These are phyloP conservation scores for Mionectes macconnelli DNA, from an alignment of 2,113 vertebrate species.

Conservation along the genomic window DNA sequence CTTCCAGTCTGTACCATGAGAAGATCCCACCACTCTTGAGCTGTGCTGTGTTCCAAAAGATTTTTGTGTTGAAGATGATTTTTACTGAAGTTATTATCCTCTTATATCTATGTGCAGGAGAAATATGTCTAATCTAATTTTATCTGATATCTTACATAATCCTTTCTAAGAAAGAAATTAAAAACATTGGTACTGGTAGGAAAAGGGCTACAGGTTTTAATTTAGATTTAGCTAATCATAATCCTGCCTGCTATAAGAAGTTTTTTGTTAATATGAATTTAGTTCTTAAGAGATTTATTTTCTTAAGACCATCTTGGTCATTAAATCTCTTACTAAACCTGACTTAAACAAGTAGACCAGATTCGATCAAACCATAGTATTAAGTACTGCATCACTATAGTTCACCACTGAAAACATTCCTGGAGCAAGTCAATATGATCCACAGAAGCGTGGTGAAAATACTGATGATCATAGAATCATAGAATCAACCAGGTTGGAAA, in stretches of 20 bases:
- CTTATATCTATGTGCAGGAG: background rate
- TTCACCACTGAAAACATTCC: background rate
- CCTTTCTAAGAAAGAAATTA: slow-evolving; percentile 59
- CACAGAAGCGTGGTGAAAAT: background rate
- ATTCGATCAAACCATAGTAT: background rate
- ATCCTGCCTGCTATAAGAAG: slow-evolving; percentile 3
- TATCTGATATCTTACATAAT: slow-evolving; percentile 49
- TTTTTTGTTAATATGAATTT: background rate
- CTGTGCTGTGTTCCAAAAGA: background rate
- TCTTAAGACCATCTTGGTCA: background rate
- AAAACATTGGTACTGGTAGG: background rate
- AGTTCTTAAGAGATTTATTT: background rate
- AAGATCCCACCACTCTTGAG: rapidly evolving
- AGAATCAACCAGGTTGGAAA: no score
- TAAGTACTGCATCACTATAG: background rate
- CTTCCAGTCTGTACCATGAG: background rate
- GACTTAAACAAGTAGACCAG: background rate
- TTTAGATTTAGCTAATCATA: slow-evolving; percentile 48
- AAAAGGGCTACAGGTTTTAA: slow-evolving; percentile 25
- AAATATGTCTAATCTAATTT: slow-evolving; percentile 40
- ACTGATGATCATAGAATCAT: background rate
- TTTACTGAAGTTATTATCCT: slow-evolving; percentile 5
- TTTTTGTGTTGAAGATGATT: background rate
- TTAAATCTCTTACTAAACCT: background rate
- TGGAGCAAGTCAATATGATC: background rate